Evolutionary conservation across 2,113 vertebrate genomes (phyloP), one percentile per base, ranked within the genome.

Genomic region (Ammospiza nelsoni): DNA sequence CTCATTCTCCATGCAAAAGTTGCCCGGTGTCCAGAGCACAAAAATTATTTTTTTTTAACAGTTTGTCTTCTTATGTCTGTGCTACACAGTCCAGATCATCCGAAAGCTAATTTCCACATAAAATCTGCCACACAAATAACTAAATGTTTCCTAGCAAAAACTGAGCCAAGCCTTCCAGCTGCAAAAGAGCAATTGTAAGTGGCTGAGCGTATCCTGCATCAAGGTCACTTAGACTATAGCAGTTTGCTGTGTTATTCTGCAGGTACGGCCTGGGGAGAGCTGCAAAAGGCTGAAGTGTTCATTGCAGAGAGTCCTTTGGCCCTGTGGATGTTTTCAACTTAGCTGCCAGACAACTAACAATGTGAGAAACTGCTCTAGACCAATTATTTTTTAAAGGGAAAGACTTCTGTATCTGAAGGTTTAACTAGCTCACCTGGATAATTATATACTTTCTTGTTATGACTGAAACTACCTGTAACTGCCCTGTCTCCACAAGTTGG

Each of bases 81-180:
- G 31, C 41, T 35, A 41, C 49, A 49, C 15, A 65, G 51, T 65
- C 27, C 48, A 89, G 48, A 86, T 94, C 72, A 62, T 79, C 91
- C 48, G 11, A 57, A 91, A 87, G 69, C 83, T 87, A n/a, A 92
- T 96, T 95, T 94, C 69, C 78, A 54, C 44, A 55, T 39, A 81
- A 94, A 97, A 90, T 92, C 18, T 74, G 35, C 33, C 62, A 74
- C 55, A 91, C 52, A 73, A 63, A 88, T 94, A 93, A 71, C 25
- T 33, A 52, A 82, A 58, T 58, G 9, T 67, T 96, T 84, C 80
- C 78, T 71, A 85, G 80, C 35, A 68, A 92, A 93, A 93, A 74
- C 66, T 9, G 21, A 71, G 75, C 62, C 73, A 95, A 95, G 55
- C 84, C 31, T 89, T 92, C 94, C 54, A 90, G 63, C 67, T 89